A percentile compares a stretch with the other conserved stretches of the same genome.
Evolutionary conservation across 2,113 vertebrate species (phyloP).

Genomic region (Herpailurus yagouaroundi): DNA sequence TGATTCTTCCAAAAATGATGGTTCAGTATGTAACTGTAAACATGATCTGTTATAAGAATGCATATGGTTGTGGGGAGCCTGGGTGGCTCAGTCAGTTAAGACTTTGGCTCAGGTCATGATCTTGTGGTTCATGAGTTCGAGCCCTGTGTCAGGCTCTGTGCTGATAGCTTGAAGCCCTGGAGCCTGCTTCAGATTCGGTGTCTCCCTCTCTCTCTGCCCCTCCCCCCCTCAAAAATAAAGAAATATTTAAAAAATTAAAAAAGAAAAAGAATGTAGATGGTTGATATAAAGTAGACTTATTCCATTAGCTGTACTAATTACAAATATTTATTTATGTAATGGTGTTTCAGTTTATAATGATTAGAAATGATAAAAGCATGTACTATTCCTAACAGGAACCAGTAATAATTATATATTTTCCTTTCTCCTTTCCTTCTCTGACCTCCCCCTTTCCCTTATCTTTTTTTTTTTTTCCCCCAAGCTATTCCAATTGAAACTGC

Average conservation of each 20-base stretch:
- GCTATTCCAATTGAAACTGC: slow-evolving; percentile 96
- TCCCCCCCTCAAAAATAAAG: no score
- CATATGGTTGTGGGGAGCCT: not conserved
- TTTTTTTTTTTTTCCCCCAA: slow-evolving; percentile 71
- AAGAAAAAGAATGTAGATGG: not conserved
- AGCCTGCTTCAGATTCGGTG: no score
- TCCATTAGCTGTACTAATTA: not conserved
- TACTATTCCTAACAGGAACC: not conserved
- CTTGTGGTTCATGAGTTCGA: no score
- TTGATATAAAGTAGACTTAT: slow-evolving; percentile 40
- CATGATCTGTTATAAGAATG: not conserved
- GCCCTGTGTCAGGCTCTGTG: no score
- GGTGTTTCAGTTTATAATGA: slow-evolving; percentile 28
- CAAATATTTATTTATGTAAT: slow-evolving; percentile 30
- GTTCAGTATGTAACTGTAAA: not conserved
- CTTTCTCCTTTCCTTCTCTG: not conserved
- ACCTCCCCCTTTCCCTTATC: rapidly evolving
- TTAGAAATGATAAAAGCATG: slow-evolving; percentile 11
- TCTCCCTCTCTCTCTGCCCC: no score
- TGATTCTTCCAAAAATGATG: slow-evolving; percentile 23
- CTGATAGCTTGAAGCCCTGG: no score
- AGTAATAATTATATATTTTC: slow-evolving; percentile 7
- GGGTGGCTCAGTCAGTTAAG: no score
- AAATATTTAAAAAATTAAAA: no score
- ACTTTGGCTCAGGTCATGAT: no score